These are phyloP conservation scores for Chionomys nivalis DNA, from an alignment of 2,113 vertebrate species.

Conservation along the genomic window DNA sequence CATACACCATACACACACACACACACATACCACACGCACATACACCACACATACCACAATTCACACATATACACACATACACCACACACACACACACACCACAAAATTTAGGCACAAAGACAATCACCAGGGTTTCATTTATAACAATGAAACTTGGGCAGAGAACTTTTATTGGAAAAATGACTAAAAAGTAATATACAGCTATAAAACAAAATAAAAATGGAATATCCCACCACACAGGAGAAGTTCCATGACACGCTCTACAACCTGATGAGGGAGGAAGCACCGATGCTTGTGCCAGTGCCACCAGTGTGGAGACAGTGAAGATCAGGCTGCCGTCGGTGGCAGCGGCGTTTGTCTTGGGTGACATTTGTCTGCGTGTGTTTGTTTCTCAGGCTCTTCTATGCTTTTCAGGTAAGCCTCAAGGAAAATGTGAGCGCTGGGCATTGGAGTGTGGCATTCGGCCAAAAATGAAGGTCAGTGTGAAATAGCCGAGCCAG, in stretches of 20 bases:
- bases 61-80: not conserved
- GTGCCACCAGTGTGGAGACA: fast-evolving
- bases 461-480: not conserved
- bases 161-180: not conserved
- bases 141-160: not conserved
- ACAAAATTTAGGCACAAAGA: not conserved
- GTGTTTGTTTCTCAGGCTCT: conserved; percentile 51
- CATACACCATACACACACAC: not conserved
- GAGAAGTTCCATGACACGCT: not conserved
- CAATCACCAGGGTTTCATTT: not conserved
- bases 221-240: not conserved
- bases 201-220: not conserved
- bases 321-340: not conserved
- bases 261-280: not conserved
- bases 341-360: not conserved
- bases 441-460: conserved; percentile 22
- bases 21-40: not conserved
- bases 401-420: conserved; percentile 41
- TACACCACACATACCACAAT: not conserved
- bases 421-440: conserved; percentile 57
- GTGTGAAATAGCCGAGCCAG: conserved; percentile 35
- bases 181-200: not conserved
- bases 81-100: not conserved
- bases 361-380: conserved; percentile 33
- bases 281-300: not conserved